phyloP scores from a whole-genome alignment of 2,113 vertebrate species.

The Sapayoa aenigma region DNA sequence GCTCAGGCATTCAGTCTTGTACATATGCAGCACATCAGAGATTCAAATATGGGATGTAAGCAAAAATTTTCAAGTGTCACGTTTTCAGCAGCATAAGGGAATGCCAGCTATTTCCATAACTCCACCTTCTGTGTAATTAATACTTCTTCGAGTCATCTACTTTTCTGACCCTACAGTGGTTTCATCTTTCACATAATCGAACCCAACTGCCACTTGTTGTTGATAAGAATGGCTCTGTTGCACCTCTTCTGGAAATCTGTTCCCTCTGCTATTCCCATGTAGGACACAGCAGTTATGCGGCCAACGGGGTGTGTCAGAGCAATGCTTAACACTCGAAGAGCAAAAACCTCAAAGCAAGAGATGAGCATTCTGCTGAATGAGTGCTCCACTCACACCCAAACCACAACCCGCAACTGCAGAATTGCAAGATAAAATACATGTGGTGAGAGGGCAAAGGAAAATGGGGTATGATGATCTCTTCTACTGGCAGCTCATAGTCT shows the following conservation, averaged over 20 bases:
- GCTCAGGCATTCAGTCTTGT: neutral
- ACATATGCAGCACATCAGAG: neutral
- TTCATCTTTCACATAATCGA: neutral
- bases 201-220: neutral
- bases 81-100: neutral
- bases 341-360: neutral
- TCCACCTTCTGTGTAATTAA: neutral
- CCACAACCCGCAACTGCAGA: neutral
- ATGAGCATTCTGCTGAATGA: neutral
- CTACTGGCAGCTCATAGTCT: neutral
- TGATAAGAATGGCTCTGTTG: neutral
- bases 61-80: neutral
- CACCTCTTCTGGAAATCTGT: neutral
- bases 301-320: neutral
- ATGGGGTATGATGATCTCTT: neutral
- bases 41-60: neutral
- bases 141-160: neutral
- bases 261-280: neutral
- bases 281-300: neutral
- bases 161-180: neutral
- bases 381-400: neutral
- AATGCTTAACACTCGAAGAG: neutral
- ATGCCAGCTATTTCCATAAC: neutral
- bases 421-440: accelerated
- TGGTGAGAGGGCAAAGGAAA: neutral